These are phyloP conservation scores for Pseudoips prasinana DNA, from an alignment of 2,888 invertebrate genomes.

Conservation along the genomic window DNA sequence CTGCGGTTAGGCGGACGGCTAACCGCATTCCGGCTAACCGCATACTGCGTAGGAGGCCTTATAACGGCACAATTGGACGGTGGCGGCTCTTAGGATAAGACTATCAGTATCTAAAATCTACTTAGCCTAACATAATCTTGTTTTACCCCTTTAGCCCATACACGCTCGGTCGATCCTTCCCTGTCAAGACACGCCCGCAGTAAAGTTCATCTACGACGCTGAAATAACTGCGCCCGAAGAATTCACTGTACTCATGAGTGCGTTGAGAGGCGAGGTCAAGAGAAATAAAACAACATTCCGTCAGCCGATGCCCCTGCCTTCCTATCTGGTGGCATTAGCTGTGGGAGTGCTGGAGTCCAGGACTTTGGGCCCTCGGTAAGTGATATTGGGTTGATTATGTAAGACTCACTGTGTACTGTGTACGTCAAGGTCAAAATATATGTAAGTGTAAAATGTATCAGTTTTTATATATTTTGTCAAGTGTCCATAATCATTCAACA, in stretches of 20 bases:
- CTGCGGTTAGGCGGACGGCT: no score
- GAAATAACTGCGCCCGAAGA: slow-evolving; percentile 86
- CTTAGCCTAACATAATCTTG: no score
- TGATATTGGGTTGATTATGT: not conserved
- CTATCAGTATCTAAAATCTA: no score
- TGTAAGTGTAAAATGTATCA: no score
- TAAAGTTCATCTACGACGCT: slow-evolving; percentile 93
- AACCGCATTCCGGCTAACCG: no score
- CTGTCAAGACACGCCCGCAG: slow-evolving; percentile 95
- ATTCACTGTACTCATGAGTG: slow-evolving; percentile 94
- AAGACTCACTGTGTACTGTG: no score
- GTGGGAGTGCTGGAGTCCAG: slow-evolving; percentile 90
- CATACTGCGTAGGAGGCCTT: no score
- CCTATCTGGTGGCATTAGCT: slow-evolving; percentile 94
- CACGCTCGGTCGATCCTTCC: slow-evolving; percentile 95
- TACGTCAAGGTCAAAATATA: no score
- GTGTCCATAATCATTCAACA: no score
- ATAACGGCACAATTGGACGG: no score
- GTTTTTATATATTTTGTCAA: no score
- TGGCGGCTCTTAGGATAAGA: no score
- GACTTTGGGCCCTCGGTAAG: slow-evolving; percentile 86
- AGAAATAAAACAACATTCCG: slow-evolving; percentile 82
- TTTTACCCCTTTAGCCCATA: slow-evolving; percentile 83
- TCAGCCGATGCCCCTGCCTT: slow-evolving; percentile 92
- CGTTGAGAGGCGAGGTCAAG: slow-evolving; percentile 80